phyloP scores from a whole-genome alignment of 2,113 vertebrate species.

The Coptodon rendalli region DNA sequence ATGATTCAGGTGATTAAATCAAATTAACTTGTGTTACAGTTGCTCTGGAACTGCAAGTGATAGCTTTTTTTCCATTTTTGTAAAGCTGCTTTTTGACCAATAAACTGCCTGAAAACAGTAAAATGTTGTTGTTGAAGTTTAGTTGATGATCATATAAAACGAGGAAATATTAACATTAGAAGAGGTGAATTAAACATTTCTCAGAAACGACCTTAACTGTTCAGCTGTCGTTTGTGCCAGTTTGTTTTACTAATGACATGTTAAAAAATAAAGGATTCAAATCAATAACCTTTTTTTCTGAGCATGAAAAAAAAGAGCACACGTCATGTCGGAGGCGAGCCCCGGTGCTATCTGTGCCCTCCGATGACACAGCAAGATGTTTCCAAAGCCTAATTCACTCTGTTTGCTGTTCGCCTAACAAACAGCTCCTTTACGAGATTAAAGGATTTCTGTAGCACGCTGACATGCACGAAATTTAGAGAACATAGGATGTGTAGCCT shows the following conservation, averaged over 20 bases:
- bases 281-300: not conserved
- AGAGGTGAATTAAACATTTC: not conserved
- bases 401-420: constrained; percentile 46
- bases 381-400: constrained; percentile 1
- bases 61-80: not conserved
- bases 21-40: not conserved
- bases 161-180: not conserved
- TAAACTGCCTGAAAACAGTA: not conserved
- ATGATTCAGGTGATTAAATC: not conserved
- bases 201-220: not conserved
- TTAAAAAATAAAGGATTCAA: not conserved
- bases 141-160: not conserved
- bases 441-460: constrained; percentile 70
- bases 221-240: not conserved
- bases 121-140: not conserved
- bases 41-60: not conserved
- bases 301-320: not conserved
- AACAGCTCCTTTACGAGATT: constrained; percentile 65
- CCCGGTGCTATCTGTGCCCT: not conserved
- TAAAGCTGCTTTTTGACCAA: not conserved
- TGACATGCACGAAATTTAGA: constrained; percentile 70
- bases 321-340: not conserved
- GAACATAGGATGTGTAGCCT: constrained; percentile 70
- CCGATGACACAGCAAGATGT: not conserved
- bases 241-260: not conserved